These are phyloP conservation scores for Antheraea pernyi DNA, from an alignment of 1,140 invertebrate genomes.

Conservation along the genomic window DNA sequence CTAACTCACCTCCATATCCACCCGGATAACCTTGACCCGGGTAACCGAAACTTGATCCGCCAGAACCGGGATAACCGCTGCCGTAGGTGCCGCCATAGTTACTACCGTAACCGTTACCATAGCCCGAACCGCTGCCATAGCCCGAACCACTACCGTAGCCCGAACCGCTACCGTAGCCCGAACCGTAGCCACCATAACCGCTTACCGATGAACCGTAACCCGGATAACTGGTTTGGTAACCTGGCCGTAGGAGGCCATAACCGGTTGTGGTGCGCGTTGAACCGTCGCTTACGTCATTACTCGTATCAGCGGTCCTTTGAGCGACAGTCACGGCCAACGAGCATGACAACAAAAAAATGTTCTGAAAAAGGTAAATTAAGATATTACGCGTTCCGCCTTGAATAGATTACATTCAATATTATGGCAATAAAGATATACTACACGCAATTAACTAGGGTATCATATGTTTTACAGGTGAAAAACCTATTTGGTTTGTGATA, in stretches of 20 bases:
- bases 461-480: background rate
- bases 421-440: background rate
- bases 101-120: conserved; percentile 16
- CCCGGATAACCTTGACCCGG: conserved; percentile 37
- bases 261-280: conserved; percentile 42
- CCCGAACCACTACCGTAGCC: conserved; percentile 17
- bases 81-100: conserved; percentile 18
- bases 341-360: conserved; percentile 45
- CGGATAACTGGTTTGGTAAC: conserved; percentile 37
- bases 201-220: conserved; percentile 34
- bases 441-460: background rate
- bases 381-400: background rate
- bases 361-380: conserved; percentile 39
- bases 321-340: conserved; percentile 38
- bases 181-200: conserved; percentile 32
- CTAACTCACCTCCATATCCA: conserved; percentile 21
- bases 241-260: conserved; percentile 56
- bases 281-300: conserved; percentile 30
- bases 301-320: conserved; percentile 32
- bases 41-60: conserved; percentile 23
- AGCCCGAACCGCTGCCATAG: conserved; percentile 18
- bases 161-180: conserved; percentile 15
- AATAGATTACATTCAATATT: background rate
- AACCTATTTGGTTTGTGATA: background rate
- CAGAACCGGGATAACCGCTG: conserved; percentile 18